Base-by-base conservation (phyloP, 64 coral and sea anemone genomes). In the Montipora cactus region DNA sequence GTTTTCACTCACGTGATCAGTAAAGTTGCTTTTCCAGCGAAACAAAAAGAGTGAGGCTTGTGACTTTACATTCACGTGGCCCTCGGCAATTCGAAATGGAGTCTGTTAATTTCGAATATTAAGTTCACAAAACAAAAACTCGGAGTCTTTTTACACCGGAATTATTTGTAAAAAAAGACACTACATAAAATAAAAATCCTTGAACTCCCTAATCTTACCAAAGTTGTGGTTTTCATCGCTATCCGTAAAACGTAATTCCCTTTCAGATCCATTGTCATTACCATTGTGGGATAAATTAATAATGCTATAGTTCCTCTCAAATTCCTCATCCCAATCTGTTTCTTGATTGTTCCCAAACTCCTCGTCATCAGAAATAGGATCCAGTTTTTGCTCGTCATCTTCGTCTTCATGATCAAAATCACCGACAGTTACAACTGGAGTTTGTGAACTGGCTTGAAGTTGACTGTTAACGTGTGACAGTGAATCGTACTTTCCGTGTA, bases 371-470 rank as follows among this genome's bases (percentile, higher is more conserved):
- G 46, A 72, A 21, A 72, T 47, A 22, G 47, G 45, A 70, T 71
- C 47, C 10, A 71, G 19, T 51, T 20, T 48, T 86, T 67, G 28
- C n/a, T n/a, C 64, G 4, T 21, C 4, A 5, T 86, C 64, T 21
- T 67, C 62, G 18, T 86, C 6, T 57, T 57, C 82, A 72, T 86
- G 64, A 72, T 86, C 82, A 86, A 86, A 86, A 48, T 86, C 67
- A 45, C 82, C 66, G 3, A 86, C 66, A 86, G 62, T 71, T 50
- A 72, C 71, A 22, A 49, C 18, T 2, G 82, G 66, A 70, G 64
- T 70, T 18, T 23, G 45, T 52, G 68, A 71, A 10, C 8, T 15
- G 9, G 8, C 11, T 11, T 19, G 25, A 16, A 16, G 45, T 19
- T 4, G 8, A 3, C 11, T 70, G 47, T 50, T 47, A 50, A 21